Conservation (phyloP, 2,113 vertebrate species). For the Meriones unguiculatus region DNA sequence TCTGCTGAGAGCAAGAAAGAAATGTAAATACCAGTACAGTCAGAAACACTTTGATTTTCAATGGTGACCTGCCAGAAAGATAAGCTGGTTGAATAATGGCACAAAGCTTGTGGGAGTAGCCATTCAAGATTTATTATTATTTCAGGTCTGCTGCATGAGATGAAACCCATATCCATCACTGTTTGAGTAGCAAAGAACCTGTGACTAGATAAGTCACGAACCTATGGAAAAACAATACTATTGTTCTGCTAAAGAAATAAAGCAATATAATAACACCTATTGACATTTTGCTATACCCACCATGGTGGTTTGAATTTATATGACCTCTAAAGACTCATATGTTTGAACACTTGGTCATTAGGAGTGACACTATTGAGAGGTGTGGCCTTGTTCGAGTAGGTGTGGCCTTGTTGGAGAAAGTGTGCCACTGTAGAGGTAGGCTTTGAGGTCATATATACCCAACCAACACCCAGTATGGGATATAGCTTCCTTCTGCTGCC, state of each 20-base stretch:
- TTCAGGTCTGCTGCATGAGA: not conserved
- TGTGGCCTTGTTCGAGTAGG: too few relatives aligned
- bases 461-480: too few relatives aligned
- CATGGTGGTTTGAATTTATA: too few relatives aligned
- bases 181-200: not conserved
- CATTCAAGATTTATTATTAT: not conserved
- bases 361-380: too few relatives aligned
- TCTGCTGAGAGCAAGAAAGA: not conserved
- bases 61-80: not conserved
- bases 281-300: not conserved
- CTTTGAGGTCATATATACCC: too few relatives aligned
- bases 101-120: not conserved
- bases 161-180: not conserved
- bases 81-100: not conserved
- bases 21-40: not conserved
- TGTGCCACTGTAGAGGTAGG: too few relatives aligned
- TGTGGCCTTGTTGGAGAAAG: too few relatives aligned
- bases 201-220: not conserved
- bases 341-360: too few relatives aligned
- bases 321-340: too few relatives aligned
- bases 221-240: not conserved
- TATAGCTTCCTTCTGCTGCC: too few relatives aligned
- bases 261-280: not conserved
- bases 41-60: not conserved
- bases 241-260: not conserved